These are phyloP conservation scores for Phasianus colchicus DNA, from an alignment of 2,113 vertebrate genomes.

Conservation along the genomic window DNA sequence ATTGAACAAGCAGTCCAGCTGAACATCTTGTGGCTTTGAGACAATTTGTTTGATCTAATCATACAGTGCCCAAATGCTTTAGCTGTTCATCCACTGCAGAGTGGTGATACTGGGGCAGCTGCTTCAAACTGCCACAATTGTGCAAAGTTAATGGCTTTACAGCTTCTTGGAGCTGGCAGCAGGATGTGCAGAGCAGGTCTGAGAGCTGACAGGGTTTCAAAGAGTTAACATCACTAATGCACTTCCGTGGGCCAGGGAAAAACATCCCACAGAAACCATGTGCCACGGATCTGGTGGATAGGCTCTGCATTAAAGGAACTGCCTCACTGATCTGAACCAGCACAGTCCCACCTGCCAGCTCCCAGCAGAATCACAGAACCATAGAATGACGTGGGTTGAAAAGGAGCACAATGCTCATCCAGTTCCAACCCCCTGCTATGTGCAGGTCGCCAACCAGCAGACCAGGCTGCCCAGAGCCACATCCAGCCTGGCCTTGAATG, in stretches of 20 bases:
- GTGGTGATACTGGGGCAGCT: not conserved
- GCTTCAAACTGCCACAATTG: not conserved
- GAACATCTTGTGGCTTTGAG: not conserved
- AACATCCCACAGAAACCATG: not conserved
- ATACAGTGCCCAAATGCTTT: rapidly evolving
- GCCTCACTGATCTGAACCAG: not conserved
- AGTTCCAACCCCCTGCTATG: no score
- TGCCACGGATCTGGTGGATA: rapidly evolving
- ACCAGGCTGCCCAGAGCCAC: no score
- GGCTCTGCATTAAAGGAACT: rapidly evolving
- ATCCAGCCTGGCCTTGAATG: no score
- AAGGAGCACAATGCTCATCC: no score
- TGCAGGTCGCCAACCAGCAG: no score
- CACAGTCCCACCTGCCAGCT: not conserved
- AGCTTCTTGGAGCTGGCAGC: not conserved
- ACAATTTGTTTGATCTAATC: not conserved
- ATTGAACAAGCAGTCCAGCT: rapidly evolving
- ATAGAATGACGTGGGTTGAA: no score
- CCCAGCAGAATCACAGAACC: not conserved
- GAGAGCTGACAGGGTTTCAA: not conserved
- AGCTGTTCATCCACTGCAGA: not conserved
- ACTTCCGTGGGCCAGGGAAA: not conserved
- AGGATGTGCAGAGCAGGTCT: not conserved
- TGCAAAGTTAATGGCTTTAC: not conserved
- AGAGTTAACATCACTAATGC: rapidly evolving